Evolutionary conservation across 2,113 vertebrate genomes (phyloP), one percentile per base, ranked within the genome.

Genomic region (Hiodon alosoides): DNA sequence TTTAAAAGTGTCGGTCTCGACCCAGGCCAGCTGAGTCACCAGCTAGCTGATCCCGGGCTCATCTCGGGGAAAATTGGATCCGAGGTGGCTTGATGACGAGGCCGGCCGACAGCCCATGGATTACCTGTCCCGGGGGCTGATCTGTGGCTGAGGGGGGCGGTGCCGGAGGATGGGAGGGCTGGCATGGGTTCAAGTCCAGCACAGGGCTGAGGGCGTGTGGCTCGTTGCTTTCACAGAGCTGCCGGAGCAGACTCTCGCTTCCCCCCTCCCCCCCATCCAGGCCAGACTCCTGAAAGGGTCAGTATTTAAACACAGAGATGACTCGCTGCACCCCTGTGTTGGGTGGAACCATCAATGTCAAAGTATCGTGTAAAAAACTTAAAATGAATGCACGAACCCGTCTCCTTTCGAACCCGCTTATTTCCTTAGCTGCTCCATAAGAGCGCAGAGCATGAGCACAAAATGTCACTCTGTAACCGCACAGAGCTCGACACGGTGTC

Each of bases 51-150:
- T 82, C 79, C 71, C 69, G 75, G 52, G 76, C 79, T 78, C 76
- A 76, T 80, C 86, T 87, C 81, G 83, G 83, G 81, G 81, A 82
- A 85, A 87, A 87, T 79, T 84, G 85, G 86, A 85, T 81, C 83
- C 76, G 85, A 77, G 73, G 81, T 73, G 84, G 82, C 75, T 59
- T 77, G 84, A 84, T 90, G 90, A 90, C 88, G 87, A 89, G 88
- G 82, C 86, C 81, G 86, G 89, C 89, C 81, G 85, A 89, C 89
- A 88, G 85, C 83, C 78, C 82, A 91, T 91, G 85, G 90, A 91
- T 91, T 90, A 89, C 81, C 86, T 91, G 90, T 90, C 87, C 89
- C 88, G 80, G 76, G 83, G 85, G 83, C 87, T 89, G 87, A 90
- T 87, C 84, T 90, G 89, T 88, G 87, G 84, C 82, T 90, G 89